Evolutionary conservation across 2,113 vertebrate species (phyloP).

Genomic region (Clarias macrocephalus): DNA sequence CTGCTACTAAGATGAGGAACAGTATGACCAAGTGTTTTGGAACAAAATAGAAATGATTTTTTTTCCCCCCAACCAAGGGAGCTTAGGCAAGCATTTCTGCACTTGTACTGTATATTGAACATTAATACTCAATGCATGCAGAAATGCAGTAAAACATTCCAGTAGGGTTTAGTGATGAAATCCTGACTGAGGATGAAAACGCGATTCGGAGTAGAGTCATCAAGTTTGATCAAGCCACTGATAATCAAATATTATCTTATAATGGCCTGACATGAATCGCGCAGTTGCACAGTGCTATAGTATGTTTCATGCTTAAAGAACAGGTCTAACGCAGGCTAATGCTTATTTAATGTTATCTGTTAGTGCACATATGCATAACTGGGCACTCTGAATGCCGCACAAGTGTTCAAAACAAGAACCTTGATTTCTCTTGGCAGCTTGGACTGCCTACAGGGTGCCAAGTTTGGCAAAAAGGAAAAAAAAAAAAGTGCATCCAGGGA

Average conservation of each 20-base stretch:
- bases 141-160: neutral
- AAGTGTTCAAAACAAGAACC: constrained; percentile 7
- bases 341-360: neutral
- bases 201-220: neutral
- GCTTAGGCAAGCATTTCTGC: constrained; percentile 1
- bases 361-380: neutral
- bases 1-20: neutral
- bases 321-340: neutral
- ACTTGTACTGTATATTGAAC: constrained; percentile 16
- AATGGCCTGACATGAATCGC: neutral
- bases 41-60: neutral
- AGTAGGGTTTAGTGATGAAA: neutral
- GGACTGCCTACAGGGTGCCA: constrained; percentile 1
- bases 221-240: neutral
- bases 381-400: neutral
- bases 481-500: neutral
- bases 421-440: constrained; percentile 26
- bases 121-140: neutral
- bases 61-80: neutral
- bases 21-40: neutral
- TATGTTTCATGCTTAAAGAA: neutral
- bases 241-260: neutral
- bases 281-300: neutral
- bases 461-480: neutral
- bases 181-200: neutral